A percentile compares a stretch with the other conserved stretches of the same genome.
Conservation (phyloP, 2,113 vertebrate genomes). For the Pampusana beccarii region DNA sequence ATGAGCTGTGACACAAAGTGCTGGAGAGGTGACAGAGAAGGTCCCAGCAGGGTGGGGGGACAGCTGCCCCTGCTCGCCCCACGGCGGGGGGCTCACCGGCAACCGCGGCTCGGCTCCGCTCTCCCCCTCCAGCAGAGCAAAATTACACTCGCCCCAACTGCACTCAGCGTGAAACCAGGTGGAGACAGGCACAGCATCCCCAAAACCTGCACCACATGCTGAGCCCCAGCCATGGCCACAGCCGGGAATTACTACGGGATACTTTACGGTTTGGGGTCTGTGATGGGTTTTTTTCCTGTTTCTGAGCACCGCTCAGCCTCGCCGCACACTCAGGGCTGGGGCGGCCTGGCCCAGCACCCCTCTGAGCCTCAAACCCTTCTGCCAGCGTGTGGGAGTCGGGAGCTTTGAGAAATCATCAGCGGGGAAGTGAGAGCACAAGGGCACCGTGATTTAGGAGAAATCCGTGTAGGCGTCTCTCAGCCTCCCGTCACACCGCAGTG, state of each 20-base stretch:
- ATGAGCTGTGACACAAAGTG: accelerated
- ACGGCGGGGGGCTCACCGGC: accelerated
- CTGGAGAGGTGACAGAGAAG: background rate
- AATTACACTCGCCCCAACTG: background rate
- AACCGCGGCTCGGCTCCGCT: background rate
- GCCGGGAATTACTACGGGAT: background rate
- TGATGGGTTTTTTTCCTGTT: background rate
- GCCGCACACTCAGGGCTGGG: background rate
- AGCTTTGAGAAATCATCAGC: background rate
- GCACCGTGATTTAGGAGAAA: background rate
- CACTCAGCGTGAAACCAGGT: background rate
- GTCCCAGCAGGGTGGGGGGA: accelerated
- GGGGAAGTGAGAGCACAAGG: background rate
- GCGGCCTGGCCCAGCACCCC: background rate
- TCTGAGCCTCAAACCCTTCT: background rate
- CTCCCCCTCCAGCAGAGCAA: background rate
- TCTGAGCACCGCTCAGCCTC: background rate
- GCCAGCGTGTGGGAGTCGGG: accelerated
- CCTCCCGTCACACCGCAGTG: background rate
- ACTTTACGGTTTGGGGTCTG: background rate
- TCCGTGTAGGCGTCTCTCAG: background rate
- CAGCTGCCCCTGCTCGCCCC: background rate
- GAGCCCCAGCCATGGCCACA: accelerated
- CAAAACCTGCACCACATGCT: accelerated
- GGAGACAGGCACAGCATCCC: background rate